Evolutionary conservation across 2,113 vertebrate genomes (phyloP), one percentile per base, ranked within the genome.

Genomic region (Poeciliopsis turrubarensis): DNA sequence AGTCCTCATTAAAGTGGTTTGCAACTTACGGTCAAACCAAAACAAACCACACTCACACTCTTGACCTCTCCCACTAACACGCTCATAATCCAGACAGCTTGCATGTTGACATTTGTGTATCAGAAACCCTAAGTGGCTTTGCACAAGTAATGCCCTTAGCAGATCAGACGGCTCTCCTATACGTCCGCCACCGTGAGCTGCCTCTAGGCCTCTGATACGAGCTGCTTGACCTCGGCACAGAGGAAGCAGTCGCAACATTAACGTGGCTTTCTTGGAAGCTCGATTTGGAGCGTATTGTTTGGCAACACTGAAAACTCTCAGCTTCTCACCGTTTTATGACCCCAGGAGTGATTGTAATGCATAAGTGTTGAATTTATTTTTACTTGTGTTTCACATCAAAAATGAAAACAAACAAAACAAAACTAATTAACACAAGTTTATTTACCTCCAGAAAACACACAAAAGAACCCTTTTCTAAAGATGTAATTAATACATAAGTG

Each of bases 121-220:
- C 34, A 34, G 68, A 76, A 69, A 47, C 19, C 47, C 15, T 86
- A 90, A 88, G 84, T 87, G 82, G 84, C 85, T 89, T 91, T 86
- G 60, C 70, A 3, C 64, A 70, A 73, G 47, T 87, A 88, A 89
- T 83, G 83, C 81, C 75, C 72, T 84, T 44, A 90, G 72, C 71
- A 80, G 89, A 89, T 91, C 82, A 88, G 77, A 73, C 80, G 9
- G 71, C 60, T 80, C 73, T 66, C 0, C 22, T 71, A 13, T 75
- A 68, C 68, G 80, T 82, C 63, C 32, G 65, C 47, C 44, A 62
- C 47, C 64, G 47, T 22, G 12, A 81, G 70, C 67, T 66, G 34
- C 73, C 63, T 77, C 31, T 54, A 69, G 77, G 65, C 77, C 80
- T 87, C 13, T 22, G 34, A 81, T 30, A 60, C 57, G 73, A 82